Evolutionary conservation across 2,888 invertebrate genomes (phyloP).

Genomic region (Drosophila niveifrons): DNA sequence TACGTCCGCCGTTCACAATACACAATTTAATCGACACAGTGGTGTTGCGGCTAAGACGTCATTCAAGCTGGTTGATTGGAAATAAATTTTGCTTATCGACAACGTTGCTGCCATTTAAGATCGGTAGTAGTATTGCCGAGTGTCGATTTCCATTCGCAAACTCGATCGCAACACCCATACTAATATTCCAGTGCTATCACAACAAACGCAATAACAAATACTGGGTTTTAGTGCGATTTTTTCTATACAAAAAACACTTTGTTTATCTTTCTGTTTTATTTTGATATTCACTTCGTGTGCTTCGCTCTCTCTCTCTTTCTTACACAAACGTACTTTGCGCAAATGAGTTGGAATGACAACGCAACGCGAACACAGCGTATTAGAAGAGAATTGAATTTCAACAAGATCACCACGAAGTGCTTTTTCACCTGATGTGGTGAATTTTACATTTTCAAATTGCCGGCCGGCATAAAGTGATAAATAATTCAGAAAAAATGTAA

Average conservation of each 20-base stretch:
- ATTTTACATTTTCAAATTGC: constrained; percentile 19
- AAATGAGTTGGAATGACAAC: constrained; percentile 32
- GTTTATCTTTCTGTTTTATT: constrained; percentile 47
- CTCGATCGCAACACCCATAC: constrained; percentile 45
- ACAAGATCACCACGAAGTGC: constrained; percentile 40
- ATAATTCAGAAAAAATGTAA: not conserved
- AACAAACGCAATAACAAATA: constrained; percentile 13
- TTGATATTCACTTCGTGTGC: constrained; percentile 18
- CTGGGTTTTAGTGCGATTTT: constrained; percentile 5
- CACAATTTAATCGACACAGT: constrained; percentile 43
- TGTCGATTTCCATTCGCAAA: constrained; percentile 56
- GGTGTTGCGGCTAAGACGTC: constrained; percentile 18
- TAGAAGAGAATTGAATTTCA: constrained; percentile 43
- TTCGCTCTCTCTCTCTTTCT: constrained; percentile 23
- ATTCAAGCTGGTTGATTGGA: constrained; percentile 27
- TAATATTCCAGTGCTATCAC: constrained; percentile 42
- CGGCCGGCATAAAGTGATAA: not conserved
- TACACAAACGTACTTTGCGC: constrained; percentile 38
- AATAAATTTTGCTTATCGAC: constrained; percentile 35
- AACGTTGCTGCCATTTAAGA: constrained; percentile 33
- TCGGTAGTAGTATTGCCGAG: constrained; percentile 37
- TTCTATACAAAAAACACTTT: constrained; percentile 26
- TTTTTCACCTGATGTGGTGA: constrained; percentile 37
- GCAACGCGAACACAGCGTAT: constrained; percentile 16
- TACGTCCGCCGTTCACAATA: constrained; percentile 5